Conservation (phyloP, 2,113 vertebrate genomes). For the Nothobranchius kuhntae region DNA sequence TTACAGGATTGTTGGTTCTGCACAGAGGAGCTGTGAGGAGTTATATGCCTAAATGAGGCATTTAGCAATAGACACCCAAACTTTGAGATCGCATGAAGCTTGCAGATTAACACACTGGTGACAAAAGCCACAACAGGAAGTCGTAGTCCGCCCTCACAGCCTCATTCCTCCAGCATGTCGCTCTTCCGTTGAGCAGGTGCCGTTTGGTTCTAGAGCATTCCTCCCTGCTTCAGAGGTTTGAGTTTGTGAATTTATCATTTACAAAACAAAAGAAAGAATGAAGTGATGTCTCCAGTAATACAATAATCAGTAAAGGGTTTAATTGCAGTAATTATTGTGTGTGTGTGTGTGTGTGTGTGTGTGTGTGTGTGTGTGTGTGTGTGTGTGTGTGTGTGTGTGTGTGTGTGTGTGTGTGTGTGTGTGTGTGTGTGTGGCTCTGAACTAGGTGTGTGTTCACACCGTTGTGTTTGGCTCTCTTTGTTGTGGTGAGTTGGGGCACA, state of each 20-base stretch:
- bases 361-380: no score
- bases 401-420: no score
- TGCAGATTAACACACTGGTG: constrained; percentile 56
- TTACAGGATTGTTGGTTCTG: background rate
- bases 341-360: no score
- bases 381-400: no score
- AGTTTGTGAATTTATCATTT: background rate
- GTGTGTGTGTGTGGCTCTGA: no score
- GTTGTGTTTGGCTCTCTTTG: no score
- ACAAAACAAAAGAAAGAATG: background rate
- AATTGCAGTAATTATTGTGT: no score
- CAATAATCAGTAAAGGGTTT: no score
- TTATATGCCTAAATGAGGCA: constrained; percentile 17
- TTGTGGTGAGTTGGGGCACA: no score
- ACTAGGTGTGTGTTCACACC: no score
- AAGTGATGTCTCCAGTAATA: no score
- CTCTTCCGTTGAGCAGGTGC: constrained; percentile 75
- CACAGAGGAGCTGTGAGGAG: background rate
- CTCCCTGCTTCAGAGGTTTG: constrained; percentile 30
- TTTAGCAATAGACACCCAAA: constrained; percentile 38
- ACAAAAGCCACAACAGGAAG: constrained; percentile 80
- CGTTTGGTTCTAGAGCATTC: constrained; percentile 61
- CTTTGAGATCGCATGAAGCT: constrained; percentile 32
- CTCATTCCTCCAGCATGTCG: constrained; percentile 47
- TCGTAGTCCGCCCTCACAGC: constrained; percentile 63